phyloP scores from a whole-genome alignment of 2,888 invertebrate genomes.

The Drosophila rellima region DNA sequence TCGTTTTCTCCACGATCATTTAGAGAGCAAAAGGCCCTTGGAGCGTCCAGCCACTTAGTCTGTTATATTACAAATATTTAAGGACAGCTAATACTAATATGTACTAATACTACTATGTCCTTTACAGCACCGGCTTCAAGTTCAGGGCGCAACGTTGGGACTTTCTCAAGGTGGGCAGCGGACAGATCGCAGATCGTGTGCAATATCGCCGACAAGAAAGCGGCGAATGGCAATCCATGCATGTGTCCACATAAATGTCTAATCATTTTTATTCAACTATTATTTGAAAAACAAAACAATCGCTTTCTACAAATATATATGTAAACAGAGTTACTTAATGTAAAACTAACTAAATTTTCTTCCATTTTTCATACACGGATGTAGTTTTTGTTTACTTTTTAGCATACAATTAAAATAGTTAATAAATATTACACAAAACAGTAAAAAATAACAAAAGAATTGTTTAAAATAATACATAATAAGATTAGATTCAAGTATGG shows the following conservation, averaged over 20 bases:
- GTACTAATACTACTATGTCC: not conserved
- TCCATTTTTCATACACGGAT: conserved; percentile 16
- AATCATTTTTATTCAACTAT: conserved; percentile 58
- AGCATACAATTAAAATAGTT: conserved; percentile 72
- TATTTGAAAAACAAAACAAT: conserved; percentile 68
- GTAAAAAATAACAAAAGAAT: conserved; percentile 53
- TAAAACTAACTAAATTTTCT: conserved; percentile 48
- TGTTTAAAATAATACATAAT: conserved; percentile 45
- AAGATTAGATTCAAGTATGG: conserved; percentile 38
- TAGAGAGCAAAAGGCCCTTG: conserved; percentile 48
- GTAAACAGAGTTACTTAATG: conserved; percentile 52
- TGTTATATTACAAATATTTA: conserved; percentile 28
- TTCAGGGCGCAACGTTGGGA: conserved; percentile 82
- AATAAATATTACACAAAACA: conserved; percentile 81
- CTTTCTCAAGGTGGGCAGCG: conserved; percentile 76
- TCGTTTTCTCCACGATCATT: conserved; percentile 54
- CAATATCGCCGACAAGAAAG: conserved; percentile 67
- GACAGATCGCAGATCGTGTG: conserved; percentile 82
- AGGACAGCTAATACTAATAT: not conserved
- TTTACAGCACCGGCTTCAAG: conserved; percentile 80
- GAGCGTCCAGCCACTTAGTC: conserved; percentile 79
- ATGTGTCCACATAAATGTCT: conserved; percentile 74
- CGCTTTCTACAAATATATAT: conserved; percentile 62
- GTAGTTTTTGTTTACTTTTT: conserved; percentile 13
- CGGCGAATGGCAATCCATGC: conserved; percentile 74